A percentile compares a stretch with the other conserved stretches of the same genome.
Evolutionary conservation across 1,140 invertebrate genomes (phyloP).

Genomic region (Galendromus occidentalis): DNA sequence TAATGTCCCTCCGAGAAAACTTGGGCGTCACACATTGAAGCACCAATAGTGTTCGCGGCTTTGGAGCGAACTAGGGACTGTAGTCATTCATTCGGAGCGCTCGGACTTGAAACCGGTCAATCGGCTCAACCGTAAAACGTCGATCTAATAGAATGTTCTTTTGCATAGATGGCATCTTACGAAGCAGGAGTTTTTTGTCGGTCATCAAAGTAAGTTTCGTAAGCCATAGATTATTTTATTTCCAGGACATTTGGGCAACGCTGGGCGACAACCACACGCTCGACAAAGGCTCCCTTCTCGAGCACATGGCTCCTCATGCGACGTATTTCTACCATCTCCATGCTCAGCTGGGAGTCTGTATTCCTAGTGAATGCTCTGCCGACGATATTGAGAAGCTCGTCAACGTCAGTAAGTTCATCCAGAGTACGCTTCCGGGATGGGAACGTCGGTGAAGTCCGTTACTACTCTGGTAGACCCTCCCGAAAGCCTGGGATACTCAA

Average conservation of each 20-base stretch:
- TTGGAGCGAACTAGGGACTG: too few relatives aligned
- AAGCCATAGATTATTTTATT: not conserved
- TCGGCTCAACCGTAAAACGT: too few relatives aligned
- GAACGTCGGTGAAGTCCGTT: not conserved
- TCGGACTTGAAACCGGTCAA: too few relatives aligned
- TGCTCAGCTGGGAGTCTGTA: not conserved
- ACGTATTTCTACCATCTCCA: not conserved
- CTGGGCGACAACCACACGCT: not conserved
- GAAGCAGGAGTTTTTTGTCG: too few relatives aligned
- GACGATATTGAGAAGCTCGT: constrained; percentile 2
- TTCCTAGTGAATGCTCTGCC: not conserved
- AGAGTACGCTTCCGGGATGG: not conserved
- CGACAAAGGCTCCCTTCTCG: not conserved
- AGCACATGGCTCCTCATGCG: constrained; percentile 2
- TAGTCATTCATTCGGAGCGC: too few relatives aligned
- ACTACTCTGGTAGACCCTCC: not conserved
- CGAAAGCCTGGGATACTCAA: not conserved
- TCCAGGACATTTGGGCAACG: constrained; percentile 5
- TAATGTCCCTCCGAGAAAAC: too few relatives aligned
- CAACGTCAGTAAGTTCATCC: not conserved
- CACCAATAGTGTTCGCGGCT: too few relatives aligned
- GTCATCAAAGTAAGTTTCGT: too few relatives aligned
- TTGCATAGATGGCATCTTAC: too few relatives aligned
- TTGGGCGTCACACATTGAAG: too few relatives aligned
- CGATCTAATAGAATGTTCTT: too few relatives aligned